Conservation (phyloP, 2,797 vertebrate genomes). For the Propithecus deckenii region DNA sequence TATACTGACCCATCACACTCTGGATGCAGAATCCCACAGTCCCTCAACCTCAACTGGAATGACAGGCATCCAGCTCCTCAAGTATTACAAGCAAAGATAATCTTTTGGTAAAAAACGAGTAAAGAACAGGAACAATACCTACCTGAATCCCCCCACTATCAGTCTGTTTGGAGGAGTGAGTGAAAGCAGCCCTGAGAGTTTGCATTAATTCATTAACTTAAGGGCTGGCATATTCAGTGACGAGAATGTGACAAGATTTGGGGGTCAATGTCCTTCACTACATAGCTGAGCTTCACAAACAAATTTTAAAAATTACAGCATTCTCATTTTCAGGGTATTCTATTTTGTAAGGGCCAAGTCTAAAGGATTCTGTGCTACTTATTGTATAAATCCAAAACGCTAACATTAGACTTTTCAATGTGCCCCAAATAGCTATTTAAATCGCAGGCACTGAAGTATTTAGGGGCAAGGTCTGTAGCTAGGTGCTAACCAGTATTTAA, state of each 20-base stretch:
- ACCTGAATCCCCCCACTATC: background rate
- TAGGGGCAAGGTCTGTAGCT: background rate
- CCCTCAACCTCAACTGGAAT: background rate
- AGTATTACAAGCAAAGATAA: background rate
- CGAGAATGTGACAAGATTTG: background rate
- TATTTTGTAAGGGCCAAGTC: background rate
- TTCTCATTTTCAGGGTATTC: background rate
- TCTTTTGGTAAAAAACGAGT: background rate
- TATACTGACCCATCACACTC: background rate
- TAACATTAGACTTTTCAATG: background rate
- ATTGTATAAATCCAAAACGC: background rate
- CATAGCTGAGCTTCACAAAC: background rate
- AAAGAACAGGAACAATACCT: background rate
- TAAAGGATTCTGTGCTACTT: background rate
- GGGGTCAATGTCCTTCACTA: background rate
- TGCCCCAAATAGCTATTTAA: background rate
- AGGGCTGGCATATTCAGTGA: background rate
- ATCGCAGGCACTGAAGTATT: background rate
- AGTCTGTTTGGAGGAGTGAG: background rate
- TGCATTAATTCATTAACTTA: background rate
- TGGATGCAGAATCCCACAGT: background rate
- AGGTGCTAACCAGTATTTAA: background rate
- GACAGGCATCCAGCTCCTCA: background rate
- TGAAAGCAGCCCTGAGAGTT: background rate
- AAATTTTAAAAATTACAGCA: background rate